phyloP scores from a whole-genome alignment of 2,113 vertebrate species.

The Macheiramphus alcinus region DNA sequence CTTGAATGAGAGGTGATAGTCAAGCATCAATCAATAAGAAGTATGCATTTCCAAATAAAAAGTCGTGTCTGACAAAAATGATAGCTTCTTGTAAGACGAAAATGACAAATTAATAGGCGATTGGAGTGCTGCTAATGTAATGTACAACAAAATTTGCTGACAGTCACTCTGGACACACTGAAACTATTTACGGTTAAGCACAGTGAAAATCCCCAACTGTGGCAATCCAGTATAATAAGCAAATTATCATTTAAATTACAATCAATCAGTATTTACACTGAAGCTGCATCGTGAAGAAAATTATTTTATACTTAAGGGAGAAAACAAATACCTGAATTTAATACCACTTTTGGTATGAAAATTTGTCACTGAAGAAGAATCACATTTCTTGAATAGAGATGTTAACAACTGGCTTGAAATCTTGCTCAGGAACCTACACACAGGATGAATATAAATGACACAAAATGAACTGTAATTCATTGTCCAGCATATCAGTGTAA shows the following conservation, averaged over 20 bases:
- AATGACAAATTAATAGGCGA: not conserved
- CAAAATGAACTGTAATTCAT: not conserved
- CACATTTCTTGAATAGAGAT: not conserved
- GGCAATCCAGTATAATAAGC: not conserved
- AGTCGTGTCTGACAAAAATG: not conserved
- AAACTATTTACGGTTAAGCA: not conserved
- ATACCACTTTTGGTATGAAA: not conserved
- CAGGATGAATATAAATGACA: not conserved
- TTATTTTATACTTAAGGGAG: not conserved
- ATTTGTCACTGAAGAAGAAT: not conserved
- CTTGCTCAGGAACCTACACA: not conserved
- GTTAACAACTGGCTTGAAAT: not conserved
- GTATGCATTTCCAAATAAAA: not conserved
- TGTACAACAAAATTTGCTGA: not conserved
- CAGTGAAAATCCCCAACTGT: not conserved
- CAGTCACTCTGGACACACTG: not conserved
- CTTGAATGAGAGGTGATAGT: not conserved
- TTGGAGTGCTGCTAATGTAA: not conserved
- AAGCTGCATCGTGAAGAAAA: not conserved
- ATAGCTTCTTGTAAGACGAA: not conserved
- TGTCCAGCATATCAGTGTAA: not conserved
- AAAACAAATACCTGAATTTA: not conserved
- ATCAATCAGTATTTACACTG: not conserved
- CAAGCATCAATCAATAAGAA: not conserved
- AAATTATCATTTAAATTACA: not conserved